Base-by-base conservation (phyloP, 2,888 invertebrate genomes). In the Xestia sexstrigata region DNA sequence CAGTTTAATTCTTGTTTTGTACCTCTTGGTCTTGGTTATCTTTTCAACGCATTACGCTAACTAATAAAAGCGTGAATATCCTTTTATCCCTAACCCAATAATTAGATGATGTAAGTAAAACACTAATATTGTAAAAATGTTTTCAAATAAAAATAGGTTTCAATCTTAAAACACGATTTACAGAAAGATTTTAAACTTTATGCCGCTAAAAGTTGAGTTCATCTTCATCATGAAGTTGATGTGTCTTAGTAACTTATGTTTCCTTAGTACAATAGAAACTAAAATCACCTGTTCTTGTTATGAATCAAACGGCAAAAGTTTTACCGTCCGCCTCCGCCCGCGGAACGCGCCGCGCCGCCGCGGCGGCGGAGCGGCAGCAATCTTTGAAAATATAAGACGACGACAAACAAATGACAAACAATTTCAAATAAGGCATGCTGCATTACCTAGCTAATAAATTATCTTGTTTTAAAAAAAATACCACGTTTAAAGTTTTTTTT, bases 261-360 rank as follows among this genome's bases (percentile, higher is more conserved):
- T 76, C 74, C 91, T 89, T 92, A 77, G 92, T 92, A 87, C 74
- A 89, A 89, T 79, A 78, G 87, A 88, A 82, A 81, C 84, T 80
- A 86, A 89, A 90, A 91, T 92, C 92, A 92, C 90, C 92, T 92
- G 92, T 91, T 91, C 86, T 81, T 85, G 76, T 76, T 76, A 78
- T 77, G 77, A 79, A 76, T 71, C 65, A 76, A 71, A 45, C 42
- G 23, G 55, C 55, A 30, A 63, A 30, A 55, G 30, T 60, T 60
- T 45, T 49, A 30, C 49, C 60, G 74, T 73, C 42, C 6, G 71
- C 20, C 8, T 13, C 17, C 42, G 73, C 35, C 60, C 55, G n/a
- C n/a, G n/a, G n/a, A n/a, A n/a, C n/a, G n/a, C n/a, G 55, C 26
- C 58, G 26, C 55, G 30, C 23, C 42, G n/a, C 2, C 55, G 13